Evolutionary conservation across 2,888 invertebrate genomes (phyloP).

Genomic region (Gryllus longicercus): DNA sequence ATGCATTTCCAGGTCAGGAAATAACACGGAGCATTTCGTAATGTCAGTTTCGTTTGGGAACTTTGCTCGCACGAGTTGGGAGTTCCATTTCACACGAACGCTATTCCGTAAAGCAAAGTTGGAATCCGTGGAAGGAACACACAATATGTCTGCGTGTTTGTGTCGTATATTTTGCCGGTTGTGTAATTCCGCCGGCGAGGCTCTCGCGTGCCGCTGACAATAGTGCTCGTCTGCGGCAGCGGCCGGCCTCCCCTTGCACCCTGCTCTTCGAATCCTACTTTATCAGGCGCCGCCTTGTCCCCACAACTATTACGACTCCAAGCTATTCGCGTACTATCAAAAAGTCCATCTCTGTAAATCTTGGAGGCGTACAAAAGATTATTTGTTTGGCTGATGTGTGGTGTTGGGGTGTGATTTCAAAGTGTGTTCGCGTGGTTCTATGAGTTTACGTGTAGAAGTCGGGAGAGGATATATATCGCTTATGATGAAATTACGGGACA

Average conservation of each 20-base stretch:
- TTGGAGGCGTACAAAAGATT: conserved; percentile 28
- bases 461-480: conserved; percentile 26
- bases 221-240: not conserved
- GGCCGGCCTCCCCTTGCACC: not conserved
- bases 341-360: conserved; percentile 34
- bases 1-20: not conserved
- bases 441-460: conserved; percentile 11
- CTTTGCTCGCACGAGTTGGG: not conserved
- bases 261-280: conserved; percentile 18
- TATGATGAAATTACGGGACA: conserved; percentile 28
- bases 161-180: conserved; percentile 2
- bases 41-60: not conserved
- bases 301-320: conserved; percentile 2
- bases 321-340: conserved; percentile 26
- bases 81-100: not conserved
- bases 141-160: not conserved
- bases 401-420: conserved; percentile 18
- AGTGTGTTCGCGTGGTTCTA: conserved; percentile 3
- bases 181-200: not conserved
- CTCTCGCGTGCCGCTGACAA: conserved; percentile 27
- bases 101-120: conserved; percentile 21
- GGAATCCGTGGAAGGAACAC: not conserved
- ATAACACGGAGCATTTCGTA: not conserved
- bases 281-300: conserved; percentile 26
- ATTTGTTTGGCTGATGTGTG: not conserved